Evolutionary conservation across 2,797 vertebrate genomes (phyloP).

Genomic region (Cyprinella venusta): DNA sequence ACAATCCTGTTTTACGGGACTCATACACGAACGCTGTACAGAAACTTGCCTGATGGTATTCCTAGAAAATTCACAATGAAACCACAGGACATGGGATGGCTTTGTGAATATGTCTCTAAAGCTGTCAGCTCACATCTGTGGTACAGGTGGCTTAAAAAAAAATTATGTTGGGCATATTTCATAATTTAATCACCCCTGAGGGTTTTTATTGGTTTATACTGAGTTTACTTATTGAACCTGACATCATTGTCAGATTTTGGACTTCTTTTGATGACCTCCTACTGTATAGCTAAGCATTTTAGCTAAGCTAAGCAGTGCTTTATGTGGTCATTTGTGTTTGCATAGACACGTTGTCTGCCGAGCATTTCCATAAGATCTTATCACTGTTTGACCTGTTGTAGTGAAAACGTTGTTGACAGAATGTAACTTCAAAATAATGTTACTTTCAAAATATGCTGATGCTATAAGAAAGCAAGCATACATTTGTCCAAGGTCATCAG

Average conservation of each 20-base stretch:
- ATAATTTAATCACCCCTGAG: conserved; percentile 45
- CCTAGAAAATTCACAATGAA: conserved; percentile 65
- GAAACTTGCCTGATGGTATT: conserved; percentile 66
- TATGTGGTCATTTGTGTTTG: conserved; percentile 27
- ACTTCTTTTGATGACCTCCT: conserved; percentile 53
- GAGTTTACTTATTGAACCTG: conserved; percentile 75
- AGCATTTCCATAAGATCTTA: conserved; percentile 51
- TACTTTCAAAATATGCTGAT: conserved; percentile 52
- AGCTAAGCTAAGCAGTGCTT: conserved; percentile 46
- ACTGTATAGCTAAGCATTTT: conserved; percentile 47
- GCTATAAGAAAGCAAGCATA: conserved; percentile 27
- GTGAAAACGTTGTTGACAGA: conserved; percentile 31
- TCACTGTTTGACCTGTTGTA: conserved; percentile 37
- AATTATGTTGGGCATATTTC: conserved; percentile 73
- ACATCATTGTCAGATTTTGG: conserved; percentile 61
- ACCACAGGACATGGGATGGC: conserved; percentile 64
- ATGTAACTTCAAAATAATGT: conserved; percentile 36
- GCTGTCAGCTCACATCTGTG: conserved; percentile 68
- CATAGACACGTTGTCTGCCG: conserved; percentile 51
- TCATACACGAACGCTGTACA: neutral
- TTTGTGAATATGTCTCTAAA: conserved; percentile 69
- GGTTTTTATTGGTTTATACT: conserved; percentile 51
- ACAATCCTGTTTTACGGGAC: neutral
- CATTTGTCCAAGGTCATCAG: conserved; percentile 44
- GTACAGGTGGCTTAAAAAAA: conserved; percentile 73